Evolutionary conservation across 2,113 vertebrate species (phyloP), one percentile per base, ranked within the genome.

Genomic region (Bombycilla garrulus): DNA sequence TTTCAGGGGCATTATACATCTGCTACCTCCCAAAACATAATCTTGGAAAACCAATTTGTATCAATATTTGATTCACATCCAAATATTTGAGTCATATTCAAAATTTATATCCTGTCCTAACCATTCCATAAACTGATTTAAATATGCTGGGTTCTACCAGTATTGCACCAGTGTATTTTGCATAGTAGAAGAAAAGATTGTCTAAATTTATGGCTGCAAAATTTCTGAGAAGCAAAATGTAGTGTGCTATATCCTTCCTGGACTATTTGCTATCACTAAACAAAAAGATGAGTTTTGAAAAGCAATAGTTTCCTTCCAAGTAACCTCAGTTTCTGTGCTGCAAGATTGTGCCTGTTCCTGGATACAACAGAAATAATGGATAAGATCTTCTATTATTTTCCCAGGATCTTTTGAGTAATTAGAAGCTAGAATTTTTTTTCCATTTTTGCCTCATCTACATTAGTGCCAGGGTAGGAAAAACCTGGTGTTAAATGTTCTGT

Each of bases 11-110:
- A 12, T 89, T 78, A 70, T 77, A 38, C 79, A 80, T 76, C 90
- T 96, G 65, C 84, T 70, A 25, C 56, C 40, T 95, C 82, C 57
- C 65, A 45, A 87, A 96, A 88, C 48, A 81, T 79, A 77, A 45
- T 81, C 24, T 88, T 48, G 5, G 42, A 80, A 78, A 86, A 64
- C 40, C 31, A 79, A 38, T 80, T 95, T 81, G 42, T 93, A 60
- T 76, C 67, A 88, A 89, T 71, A 74, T 74, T 90, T 72, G 70
- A 81, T 64, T 84, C 81, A 72, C 3, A 31, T 56, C 51, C n/a
- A n/a, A n/a, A n/a, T 71, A 74, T 74, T 90, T 72, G 70, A 81
- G 64, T 84, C 81, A 72, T 3, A 31, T 89, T 78, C 7, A 19
- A 73, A 91, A 42, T 17, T 58, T 89, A 28, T 71, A 0, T 60